Conservation (phyloP, 2,113 vertebrate genomes). For the Rhizomys pruinosus region DNA sequence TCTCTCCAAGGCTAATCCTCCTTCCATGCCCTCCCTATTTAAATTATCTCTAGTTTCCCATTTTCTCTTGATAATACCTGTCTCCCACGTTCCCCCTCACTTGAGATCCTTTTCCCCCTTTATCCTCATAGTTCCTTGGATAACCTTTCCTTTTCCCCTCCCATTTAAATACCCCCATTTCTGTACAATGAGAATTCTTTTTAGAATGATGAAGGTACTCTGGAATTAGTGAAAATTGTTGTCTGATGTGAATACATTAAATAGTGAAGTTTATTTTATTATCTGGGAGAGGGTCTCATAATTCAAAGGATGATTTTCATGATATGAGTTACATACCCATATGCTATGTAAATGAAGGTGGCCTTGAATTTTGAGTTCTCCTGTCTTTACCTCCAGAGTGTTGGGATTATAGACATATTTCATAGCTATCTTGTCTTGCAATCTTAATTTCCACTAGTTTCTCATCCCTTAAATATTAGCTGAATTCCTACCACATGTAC, state of each 20-base stretch:
- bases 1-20: too few relatives aligned
- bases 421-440: background rate
- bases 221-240: background rate
- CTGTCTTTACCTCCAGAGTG: background rate
- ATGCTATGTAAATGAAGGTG: background rate
- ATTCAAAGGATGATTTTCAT: background rate
- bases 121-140: too few relatives aligned
- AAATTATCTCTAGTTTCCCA: too few relatives aligned
- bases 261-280: background rate
- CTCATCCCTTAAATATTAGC: constrained; percentile 14
- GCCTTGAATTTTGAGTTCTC: background rate
- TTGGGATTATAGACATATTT: background rate
- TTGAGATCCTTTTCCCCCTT: too few relatives aligned
- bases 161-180: too few relatives aligned
- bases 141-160: too few relatives aligned
- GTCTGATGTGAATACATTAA: background rate
- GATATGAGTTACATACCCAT: background rate
- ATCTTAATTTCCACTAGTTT: constrained; percentile 13
- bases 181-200: background rate
- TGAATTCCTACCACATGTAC: background rate
- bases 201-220: too few relatives aligned
- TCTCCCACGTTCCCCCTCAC: too few relatives aligned
- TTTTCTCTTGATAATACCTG: too few relatives aligned
- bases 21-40: too few relatives aligned
- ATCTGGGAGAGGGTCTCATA: background rate